Evolutionary conservation across 1,140 invertebrate genomes (phyloP).

Genomic region (Hypsibius dujardini): DNA sequence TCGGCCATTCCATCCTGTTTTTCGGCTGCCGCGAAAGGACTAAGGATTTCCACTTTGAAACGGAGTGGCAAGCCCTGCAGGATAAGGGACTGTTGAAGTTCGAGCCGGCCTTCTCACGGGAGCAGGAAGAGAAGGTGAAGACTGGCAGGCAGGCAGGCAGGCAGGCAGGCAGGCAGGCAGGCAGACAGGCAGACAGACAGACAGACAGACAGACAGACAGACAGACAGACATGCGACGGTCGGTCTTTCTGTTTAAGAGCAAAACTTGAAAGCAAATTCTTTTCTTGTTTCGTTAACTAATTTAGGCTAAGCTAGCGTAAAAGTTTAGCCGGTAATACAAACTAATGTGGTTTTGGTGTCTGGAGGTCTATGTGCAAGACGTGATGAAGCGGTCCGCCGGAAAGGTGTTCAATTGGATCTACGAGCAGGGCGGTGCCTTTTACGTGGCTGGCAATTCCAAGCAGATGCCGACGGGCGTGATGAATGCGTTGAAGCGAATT

Average conservation of each 20-base stretch:
- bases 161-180: no score
- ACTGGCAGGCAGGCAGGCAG: no score
- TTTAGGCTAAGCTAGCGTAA: no score
- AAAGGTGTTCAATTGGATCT: constrained; percentile 47
- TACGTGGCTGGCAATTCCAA: constrained; percentile 85
- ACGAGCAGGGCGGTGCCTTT: constrained; percentile 45
- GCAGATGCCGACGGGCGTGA: constrained; percentile 75
- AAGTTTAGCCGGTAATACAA: no score
- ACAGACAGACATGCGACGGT: no score
- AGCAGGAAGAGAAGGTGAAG: constrained; percentile 69
- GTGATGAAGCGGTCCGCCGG: constrained; percentile 47
- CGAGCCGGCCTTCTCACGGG: constrained; percentile 76
- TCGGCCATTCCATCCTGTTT: constrained; percentile 49
- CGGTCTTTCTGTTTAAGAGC: no score
- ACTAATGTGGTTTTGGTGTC: no score
- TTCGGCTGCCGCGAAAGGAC: constrained; percentile 70
- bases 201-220: no score
- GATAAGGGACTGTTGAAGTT: constrained; percentile 39
- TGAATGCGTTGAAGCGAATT: constrained; percentile 51
- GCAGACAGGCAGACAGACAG: no score
- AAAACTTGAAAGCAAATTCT: no score
- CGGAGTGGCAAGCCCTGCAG: constrained; percentile 49
- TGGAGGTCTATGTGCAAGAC: constrained; percentile 91
- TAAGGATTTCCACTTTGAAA: constrained; percentile 62
- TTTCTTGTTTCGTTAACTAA: no score